These are phyloP conservation scores for Megastigmus dorsalis DNA, from an alignment of 2,888 invertebrate genomes.

Conservation along the genomic window DNA sequence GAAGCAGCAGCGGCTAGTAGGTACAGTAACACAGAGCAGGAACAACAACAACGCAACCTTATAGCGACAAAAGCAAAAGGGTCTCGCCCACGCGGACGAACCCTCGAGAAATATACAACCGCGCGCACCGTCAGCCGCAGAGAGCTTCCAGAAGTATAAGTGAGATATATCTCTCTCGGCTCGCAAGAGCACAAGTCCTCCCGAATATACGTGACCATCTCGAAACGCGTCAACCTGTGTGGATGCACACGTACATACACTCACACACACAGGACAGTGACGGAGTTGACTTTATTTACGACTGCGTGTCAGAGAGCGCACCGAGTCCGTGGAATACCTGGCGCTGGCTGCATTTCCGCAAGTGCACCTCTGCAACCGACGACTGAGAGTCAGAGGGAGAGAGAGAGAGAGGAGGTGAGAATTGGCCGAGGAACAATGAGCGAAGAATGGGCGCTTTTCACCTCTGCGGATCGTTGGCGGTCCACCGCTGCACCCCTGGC, in stretches of 20 bases:
- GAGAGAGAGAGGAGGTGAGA: background rate
- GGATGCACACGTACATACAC: background rate
- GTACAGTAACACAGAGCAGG: too few relatives aligned
- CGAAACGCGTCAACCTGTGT: background rate
- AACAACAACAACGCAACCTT: too few relatives aligned
- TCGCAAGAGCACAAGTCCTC: slow-evolving; percentile 14
- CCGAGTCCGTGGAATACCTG: slow-evolving; percentile 9
- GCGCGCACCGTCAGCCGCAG: too few relatives aligned
- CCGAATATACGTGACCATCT: background rate
- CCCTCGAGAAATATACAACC: slow-evolving; percentile 41
- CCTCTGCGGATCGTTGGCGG: slow-evolving; percentile 6
- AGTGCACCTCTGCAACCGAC: too few relatives aligned
- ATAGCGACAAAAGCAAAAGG: too few relatives aligned
- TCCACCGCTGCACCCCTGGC: background rate
- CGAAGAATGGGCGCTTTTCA: background rate
- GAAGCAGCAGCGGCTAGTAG: too few relatives aligned
- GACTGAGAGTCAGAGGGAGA: too few relatives aligned
- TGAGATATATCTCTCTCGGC: slow-evolving; percentile 31
- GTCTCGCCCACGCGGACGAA: too few relatives aligned
- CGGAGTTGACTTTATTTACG: slow-evolving; percentile 37
- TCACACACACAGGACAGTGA: background rate
- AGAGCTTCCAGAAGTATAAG: background rate
- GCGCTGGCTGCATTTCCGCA: slow-evolving; percentile 13
- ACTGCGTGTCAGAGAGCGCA: too few relatives aligned
- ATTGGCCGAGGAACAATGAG: background rate